phyloP scores from a whole-genome alignment of 2,888 invertebrate genomes.

The Elgonia sp. region DNA sequence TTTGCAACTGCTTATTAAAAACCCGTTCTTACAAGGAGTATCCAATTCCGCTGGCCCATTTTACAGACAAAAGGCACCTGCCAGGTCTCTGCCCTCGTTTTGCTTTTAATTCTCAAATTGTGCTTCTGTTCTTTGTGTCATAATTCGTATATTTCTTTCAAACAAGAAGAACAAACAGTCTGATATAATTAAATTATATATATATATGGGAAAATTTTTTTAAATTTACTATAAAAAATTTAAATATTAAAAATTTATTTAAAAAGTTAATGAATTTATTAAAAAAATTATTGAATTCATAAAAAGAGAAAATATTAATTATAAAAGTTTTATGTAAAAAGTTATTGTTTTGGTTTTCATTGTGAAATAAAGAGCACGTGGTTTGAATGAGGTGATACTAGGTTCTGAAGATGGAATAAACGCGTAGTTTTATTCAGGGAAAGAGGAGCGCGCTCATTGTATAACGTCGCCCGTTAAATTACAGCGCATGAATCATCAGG shows the following conservation, averaged over 20 bases:
- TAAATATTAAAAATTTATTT: no score
- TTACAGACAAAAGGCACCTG: conserved; percentile 46
- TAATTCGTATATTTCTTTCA: no score
- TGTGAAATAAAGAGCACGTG: not conserved
- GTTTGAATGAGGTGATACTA: not conserved
- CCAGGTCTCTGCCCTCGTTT: not conserved
- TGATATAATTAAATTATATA: no score
- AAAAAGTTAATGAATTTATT: no score
- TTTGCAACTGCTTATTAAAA: conserved; percentile 50
- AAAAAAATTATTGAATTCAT: no score
- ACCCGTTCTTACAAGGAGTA: conserved; percentile 22
- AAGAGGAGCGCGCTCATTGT: conserved; percentile 33
- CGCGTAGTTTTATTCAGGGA: conserved; percentile 8
- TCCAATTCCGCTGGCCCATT: conserved; percentile 21
- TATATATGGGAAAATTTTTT: no score
- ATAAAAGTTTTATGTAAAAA: not conserved
- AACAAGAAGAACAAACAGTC: no score
- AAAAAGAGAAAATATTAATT: no score
- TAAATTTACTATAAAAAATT: no score
- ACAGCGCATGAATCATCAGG: conserved; percentile 67
- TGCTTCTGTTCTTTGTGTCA: not conserved
- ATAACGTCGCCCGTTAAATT: conserved; percentile 45
- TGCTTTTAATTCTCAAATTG: conserved; percentile 4
- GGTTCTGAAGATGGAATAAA: not conserved
- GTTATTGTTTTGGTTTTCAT: not conserved